Evolutionary conservation across 2,888 invertebrate species (phyloP), one percentile per base, ranked within the genome.

Genomic region (Strigamia crassipes): DNA sequence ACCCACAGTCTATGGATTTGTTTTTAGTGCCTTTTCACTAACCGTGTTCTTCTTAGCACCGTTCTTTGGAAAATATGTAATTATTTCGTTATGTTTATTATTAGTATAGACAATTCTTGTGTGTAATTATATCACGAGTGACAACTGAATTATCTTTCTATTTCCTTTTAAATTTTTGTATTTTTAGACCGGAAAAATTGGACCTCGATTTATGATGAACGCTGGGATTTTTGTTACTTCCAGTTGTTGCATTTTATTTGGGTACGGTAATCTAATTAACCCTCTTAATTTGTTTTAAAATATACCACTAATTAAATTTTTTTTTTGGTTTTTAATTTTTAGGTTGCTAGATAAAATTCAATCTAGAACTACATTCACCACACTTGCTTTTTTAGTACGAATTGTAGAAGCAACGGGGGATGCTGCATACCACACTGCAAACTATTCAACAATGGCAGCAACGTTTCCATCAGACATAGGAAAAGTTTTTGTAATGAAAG

Each of bases 1-100:
- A n/a, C 93, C 94, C 0, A 92, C 94, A 12, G 94, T 95, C 86
- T 95, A 94, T 87, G 96, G 96, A 0, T 89, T 95, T 84, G 95
- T 96, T 0, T 96, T 96, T 87, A 95, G 95, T 0, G 90, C 94
- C 56, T 96, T 95, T 88, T 94, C 95, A 87, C 89, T 96, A 82
- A 92, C 94, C 23, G 94, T 95, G 81, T 95, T 95, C 87, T 86
- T 95, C 38, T 91, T 94, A 83, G 94, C 95, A 84, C 95, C 95
- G 0, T 85, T 95, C n/a, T 95, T 94, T 86, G 95, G 96, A 66
- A 92, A 93, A 84, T 91, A 94, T 86, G 91, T 91, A 86, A 87
- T 90, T 88, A 83, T 10, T 41, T 78, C 5, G 8, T n/a, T 56
- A 15, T 41, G 41, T 41, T 41, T 41, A 41, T n/a, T n/a, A n/a